These are phyloP conservation scores for Campylorhamphus procurvoides DNA, from an alignment of 2,113 vertebrate species.

Conservation along the genomic window DNA sequence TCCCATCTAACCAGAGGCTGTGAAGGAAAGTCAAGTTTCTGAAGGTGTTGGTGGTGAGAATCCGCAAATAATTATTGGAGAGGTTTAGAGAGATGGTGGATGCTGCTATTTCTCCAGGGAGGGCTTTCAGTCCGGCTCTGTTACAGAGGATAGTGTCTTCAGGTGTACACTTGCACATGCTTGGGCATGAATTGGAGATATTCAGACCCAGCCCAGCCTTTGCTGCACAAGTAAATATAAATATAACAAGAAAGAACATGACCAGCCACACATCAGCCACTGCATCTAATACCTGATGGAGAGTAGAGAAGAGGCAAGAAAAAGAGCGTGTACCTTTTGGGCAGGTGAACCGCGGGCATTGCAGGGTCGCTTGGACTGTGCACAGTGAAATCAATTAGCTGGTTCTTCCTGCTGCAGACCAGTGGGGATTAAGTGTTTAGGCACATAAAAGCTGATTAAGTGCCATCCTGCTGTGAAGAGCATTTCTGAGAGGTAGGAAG, in stretches of 20 bases:
- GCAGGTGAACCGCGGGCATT: neutral
- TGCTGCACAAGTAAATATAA: neutral
- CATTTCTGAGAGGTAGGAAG: neutral
- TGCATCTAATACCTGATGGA: neutral
- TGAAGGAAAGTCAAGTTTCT: slow-evolving; percentile 62
- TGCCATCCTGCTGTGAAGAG: neutral
- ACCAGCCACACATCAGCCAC: neutral
- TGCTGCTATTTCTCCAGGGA: slow-evolving; percentile 54
- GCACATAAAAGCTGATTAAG: slow-evolving; percentile 28
- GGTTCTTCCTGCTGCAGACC: neutral
- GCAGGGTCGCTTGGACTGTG: neutral
- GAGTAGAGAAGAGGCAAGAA: neutral
- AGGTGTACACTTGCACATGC: slow-evolving; percentile 48
- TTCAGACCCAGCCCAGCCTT: neutral
- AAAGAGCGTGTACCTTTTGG: slow-evolving; percentile 17
- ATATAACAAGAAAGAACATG: slow-evolving; percentile 26
- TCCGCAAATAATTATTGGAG: slow-evolving; percentile 56
- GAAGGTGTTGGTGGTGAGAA: slow-evolving; percentile 50
- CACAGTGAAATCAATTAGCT: neutral
- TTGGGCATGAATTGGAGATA: slow-evolving; percentile 33
- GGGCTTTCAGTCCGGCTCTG: slow-evolving; percentile 40
- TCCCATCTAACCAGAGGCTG: slow-evolving; percentile 65
- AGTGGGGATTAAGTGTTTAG: neutral
- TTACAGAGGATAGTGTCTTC: slow-evolving; percentile 43
- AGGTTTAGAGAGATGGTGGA: slow-evolving; percentile 57